These are phyloP conservation scores for Ceuthmochares aereus DNA, from an alignment of 2,113 vertebrate genomes.

Conservation along the genomic window DNA sequence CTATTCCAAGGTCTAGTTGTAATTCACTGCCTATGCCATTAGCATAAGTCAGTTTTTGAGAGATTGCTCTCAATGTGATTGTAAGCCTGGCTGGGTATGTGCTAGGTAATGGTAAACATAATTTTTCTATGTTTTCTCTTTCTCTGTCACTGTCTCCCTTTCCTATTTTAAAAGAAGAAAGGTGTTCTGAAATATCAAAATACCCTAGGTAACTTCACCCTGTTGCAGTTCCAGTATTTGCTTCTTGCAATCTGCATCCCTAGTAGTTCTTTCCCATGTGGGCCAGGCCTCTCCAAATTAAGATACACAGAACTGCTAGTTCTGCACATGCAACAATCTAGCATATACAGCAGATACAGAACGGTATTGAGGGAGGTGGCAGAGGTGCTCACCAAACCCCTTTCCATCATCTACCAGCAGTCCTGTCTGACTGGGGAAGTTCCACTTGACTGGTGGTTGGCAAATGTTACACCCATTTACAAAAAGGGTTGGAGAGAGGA, in stretches of 20 bases:
- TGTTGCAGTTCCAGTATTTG: neutral
- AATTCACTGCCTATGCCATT: neutral
- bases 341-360: neutral
- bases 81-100: fast-evolving
- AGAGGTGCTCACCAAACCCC: too few species aligned
- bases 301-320: neutral
- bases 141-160: neutral
- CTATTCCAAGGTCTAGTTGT: neutral
- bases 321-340: neutral
- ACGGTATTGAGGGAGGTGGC: too few species aligned
- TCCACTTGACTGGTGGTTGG: too few species aligned
- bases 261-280: neutral
- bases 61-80: neutral
- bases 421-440: too few species aligned
- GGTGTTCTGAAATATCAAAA: neutral
- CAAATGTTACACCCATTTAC: too few species aligned
- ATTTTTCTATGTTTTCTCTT: neutral
- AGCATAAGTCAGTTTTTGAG: neutral
- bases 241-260: neutral
- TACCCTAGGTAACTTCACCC: neutral
- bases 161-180: neutral
- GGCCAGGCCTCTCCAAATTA: neutral
- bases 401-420: too few species aligned
- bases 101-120: neutral
- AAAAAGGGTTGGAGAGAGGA: too few species aligned